These are phyloP conservation scores for Ornithoptera priamus DNA, from an alignment of 2,888 invertebrate species.

Conservation along the genomic window DNA sequence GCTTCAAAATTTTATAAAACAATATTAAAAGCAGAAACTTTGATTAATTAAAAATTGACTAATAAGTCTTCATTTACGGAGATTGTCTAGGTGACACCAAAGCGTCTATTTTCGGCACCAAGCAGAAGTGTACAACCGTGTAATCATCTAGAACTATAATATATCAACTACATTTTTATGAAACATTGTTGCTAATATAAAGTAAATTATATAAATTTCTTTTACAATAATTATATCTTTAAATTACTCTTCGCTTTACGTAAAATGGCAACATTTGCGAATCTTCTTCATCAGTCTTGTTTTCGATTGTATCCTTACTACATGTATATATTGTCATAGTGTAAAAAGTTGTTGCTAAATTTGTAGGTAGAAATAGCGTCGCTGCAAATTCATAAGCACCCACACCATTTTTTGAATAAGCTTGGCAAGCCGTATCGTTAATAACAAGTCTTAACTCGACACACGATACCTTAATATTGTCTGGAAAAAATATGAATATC, in stretches of 20 bases:
- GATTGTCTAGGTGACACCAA: no score
- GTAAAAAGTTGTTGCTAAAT: constrained; percentile 52
- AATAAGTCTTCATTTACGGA: no score
- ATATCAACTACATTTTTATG: no score
- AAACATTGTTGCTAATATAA: no score
- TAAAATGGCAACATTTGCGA: constrained; percentile 20
- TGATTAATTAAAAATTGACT: not conserved
- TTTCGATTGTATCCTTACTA: constrained; percentile 2
- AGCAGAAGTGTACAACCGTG: no score
- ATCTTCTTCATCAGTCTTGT: constrained; percentile 2
- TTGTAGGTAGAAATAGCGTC: constrained; percentile 51
- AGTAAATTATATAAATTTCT: not conserved
- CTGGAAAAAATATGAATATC: not conserved
- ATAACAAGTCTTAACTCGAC: constrained; percentile 58
- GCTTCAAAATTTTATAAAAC: constrained; percentile 4
- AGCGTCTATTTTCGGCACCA: no score
- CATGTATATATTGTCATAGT: constrained; percentile 55
- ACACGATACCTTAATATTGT: constrained; percentile 40
- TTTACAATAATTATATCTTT: not conserved
- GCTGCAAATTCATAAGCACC: constrained; percentile 53
- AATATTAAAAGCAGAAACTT: constrained; percentile 1
- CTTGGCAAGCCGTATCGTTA: constrained; percentile 59
- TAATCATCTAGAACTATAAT: no score
- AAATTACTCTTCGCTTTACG: constrained; percentile 1
- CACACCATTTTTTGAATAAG: constrained; percentile 51